A percentile compares a stretch with the other conserved stretches of the same genome.
These are phyloP conservation scores for Corydoras sp. DNA, from an alignment of 2,113 vertebrate species.

Conservation along the genomic window DNA sequence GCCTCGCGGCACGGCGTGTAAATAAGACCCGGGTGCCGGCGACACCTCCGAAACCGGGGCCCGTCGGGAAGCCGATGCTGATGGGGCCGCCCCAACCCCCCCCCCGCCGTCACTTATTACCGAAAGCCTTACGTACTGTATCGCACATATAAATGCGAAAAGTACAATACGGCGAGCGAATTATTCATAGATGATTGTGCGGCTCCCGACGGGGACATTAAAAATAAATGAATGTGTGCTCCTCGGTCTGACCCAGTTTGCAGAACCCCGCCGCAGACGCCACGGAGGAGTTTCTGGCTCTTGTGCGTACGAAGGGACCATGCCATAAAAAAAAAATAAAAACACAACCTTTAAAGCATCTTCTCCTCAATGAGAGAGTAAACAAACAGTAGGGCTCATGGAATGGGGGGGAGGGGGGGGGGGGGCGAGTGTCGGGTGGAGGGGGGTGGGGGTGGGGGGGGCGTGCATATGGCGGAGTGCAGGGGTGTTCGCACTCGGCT, in stretches of 20 bases:
- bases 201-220: slow-evolving; percentile 59
- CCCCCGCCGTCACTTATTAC: not conserved
- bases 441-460: slow-evolving; percentile 1
- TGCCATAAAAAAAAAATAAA: not conserved
- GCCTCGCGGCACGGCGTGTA: too few species aligned
- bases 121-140: slow-evolving; percentile 14
- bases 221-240: slow-evolving; percentile 63
- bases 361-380: slow-evolving; percentile 30
- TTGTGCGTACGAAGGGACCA: slow-evolving; percentile 25
- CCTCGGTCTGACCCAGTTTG: slow-evolving; percentile 63
- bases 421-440: not conserved
- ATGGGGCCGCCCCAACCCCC: too few species aligned
- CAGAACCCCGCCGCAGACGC: slow-evolving; percentile 49
- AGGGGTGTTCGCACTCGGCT: slow-evolving; percentile 37
- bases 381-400: slow-evolving; percentile 33
- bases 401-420: slow-evolving; percentile 11
- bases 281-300: slow-evolving; percentile 54
- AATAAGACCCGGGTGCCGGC: too few species aligned
- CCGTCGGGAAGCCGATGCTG: too few species aligned
- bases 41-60: too few species aligned
- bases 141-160: slow-evolving; percentile 19
- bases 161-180: slow-evolving; percentile 40
- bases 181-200: slow-evolving; percentile 55
- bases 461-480: slow-evolving; percentile 36
- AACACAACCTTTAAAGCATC: slow-evolving; percentile 39